These are phyloP conservation scores for Lathronympha strigana DNA, from an alignment of 2,888 invertebrate species.

Conservation along the genomic window DNA sequence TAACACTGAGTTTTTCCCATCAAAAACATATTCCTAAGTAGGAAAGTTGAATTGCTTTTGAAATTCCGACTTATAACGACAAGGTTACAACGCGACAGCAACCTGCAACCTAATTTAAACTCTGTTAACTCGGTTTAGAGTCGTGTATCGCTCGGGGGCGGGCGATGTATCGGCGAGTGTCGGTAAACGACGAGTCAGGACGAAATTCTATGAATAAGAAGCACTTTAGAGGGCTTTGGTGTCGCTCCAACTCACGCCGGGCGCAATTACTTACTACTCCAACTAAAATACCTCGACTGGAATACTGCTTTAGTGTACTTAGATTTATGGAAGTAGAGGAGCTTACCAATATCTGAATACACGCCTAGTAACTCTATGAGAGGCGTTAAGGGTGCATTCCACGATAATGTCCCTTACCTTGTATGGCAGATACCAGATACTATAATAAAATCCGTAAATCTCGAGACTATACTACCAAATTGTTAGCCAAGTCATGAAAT, in stretches of 20 bases:
- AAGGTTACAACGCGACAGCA: slow-evolving; percentile 35
- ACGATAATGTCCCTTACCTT: too few species aligned
- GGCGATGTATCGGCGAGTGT: slow-evolving; percentile 10
- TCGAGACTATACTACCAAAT: too few species aligned
- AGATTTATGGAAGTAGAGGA: too few species aligned
- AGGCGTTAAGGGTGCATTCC: too few species aligned
- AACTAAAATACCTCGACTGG: not conserved
- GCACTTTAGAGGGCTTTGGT: slow-evolving; percentile 46
- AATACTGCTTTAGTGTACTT: too few species aligned
- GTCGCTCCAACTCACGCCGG: not conserved
- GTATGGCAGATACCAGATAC: too few species aligned
- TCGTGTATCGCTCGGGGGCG: not conserved
- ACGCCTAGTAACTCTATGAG: too few species aligned
- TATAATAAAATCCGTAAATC: too few species aligned
- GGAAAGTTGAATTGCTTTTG: slow-evolving; percentile 59
- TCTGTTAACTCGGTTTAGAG: slow-evolving; percentile 28
- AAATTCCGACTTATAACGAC: slow-evolving; percentile 44
- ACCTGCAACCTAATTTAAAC: slow-evolving; percentile 31
- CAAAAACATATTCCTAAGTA: slow-evolving; percentile 56
- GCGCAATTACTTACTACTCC: not conserved
- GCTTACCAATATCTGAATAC: too few species aligned
- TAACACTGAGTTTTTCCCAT: slow-evolving; percentile 46
- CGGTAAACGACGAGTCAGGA: slow-evolving; percentile 33
- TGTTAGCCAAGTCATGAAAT: too few species aligned
- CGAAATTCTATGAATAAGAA: slow-evolving; percentile 60